phyloP scores from a whole-genome alignment of 2,113 vertebrate species.

The Salminus brasiliensis region DNA sequence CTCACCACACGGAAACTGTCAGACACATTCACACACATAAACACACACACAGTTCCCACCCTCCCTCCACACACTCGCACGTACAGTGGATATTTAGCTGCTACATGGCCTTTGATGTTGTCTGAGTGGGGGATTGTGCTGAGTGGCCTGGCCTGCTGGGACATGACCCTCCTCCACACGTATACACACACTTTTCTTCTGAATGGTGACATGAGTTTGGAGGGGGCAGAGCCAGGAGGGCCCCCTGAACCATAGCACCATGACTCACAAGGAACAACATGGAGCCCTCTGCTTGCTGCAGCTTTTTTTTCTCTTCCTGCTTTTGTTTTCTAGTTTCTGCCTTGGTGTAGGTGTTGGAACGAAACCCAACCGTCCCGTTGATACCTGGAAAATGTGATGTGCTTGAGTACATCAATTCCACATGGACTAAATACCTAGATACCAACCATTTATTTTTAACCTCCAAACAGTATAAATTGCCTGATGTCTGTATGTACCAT shows the following conservation, averaged over 20 bases:
- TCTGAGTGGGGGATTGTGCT: constrained; percentile 55
- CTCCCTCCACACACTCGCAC: too few relatives aligned
- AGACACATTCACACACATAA: constrained; percentile 29
- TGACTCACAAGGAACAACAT: constrained; percentile 63
- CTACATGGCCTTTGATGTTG: constrained; percentile 56
- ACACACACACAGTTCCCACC: constrained; percentile 9
- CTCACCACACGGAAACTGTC: constrained; percentile 54
- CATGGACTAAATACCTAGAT: too few relatives aligned
- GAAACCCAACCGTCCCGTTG: not conserved
- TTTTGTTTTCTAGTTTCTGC: constrained; percentile 41
- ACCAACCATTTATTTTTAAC: too few relatives aligned
- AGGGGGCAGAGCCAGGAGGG: constrained; percentile 53
- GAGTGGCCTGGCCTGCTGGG: constrained; percentile 66
- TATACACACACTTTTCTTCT: constrained; percentile 40
- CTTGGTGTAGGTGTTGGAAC: constrained; percentile 16
- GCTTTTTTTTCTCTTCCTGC: constrained; percentile 13
- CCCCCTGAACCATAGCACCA: constrained; percentile 2
- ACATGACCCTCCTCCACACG: constrained; percentile 63
- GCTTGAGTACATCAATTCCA: too few relatives aligned
- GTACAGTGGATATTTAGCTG: constrained; percentile 41
- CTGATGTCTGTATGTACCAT: too few relatives aligned
- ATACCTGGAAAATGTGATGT: too few relatives aligned
- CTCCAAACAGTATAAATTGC: too few relatives aligned
- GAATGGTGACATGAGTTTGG: constrained; percentile 55
- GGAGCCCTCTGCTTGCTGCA: not conserved